A percentile compares a stretch with the other conserved stretches of the same genome.
Evolutionary conservation across 2,797 vertebrate genomes (phyloP).

Genomic region (Labroides dimidiatus): DNA sequence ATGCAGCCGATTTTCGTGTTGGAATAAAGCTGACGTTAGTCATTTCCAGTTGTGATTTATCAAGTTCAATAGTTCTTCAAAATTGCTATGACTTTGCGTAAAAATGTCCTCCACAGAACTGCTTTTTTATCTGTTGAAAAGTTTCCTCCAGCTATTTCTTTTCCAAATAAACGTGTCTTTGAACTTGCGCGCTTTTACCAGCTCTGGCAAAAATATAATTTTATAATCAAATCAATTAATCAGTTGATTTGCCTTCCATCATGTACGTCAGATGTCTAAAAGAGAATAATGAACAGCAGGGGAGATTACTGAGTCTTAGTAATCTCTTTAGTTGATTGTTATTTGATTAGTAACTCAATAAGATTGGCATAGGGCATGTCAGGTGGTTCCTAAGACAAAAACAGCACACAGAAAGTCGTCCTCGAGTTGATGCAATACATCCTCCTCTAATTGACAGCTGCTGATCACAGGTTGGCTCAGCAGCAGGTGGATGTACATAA

Average conservation of each 20-base stretch:
- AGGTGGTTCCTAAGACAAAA: constrained; percentile 12
- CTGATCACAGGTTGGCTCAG: constrained; percentile 29
- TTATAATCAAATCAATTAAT: constrained; percentile 31
- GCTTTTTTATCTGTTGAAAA: no score
- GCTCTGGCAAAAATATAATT: constrained; percentile 14
- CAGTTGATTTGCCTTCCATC: constrained; percentile 18
- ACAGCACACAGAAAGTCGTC: neutral
- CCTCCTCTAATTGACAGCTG: constrained; percentile 40
- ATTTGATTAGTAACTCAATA: constrained; percentile 44
- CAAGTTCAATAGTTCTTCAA: no score
- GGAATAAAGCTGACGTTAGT: no score
- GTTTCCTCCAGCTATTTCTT: no score
- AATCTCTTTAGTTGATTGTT: constrained; percentile 47
- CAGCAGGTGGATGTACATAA: constrained; percentile 15
- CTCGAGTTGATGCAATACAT: constrained; percentile 11
- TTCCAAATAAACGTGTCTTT: no score
- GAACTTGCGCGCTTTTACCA: neutral
- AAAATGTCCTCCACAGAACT: no score
- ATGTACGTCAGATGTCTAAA: constrained; percentile 33
- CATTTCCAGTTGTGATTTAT: no score
- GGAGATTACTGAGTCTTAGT: constrained; percentile 17
- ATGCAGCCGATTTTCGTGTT: no score
- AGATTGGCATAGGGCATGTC: constrained; percentile 23
- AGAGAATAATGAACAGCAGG: constrained; percentile 36
- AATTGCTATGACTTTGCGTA: no score